Evolutionary conservation across 2,113 vertebrate species (phyloP).

Genomic region (Sitta europaea): DNA sequence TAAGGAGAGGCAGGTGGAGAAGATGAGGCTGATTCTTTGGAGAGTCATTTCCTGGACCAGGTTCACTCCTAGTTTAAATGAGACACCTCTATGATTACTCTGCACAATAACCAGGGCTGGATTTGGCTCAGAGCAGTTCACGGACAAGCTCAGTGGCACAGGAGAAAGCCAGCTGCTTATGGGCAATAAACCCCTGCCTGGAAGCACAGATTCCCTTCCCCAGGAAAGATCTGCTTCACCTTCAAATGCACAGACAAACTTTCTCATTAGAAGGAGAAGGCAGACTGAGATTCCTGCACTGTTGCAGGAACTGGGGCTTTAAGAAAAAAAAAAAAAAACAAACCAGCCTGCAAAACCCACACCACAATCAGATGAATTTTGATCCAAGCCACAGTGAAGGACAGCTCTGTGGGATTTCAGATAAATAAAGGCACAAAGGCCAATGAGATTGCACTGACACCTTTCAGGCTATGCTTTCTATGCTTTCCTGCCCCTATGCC

Average conservation of each 20-base stretch:
- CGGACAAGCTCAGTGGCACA: background rate
- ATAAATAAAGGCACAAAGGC: slow-evolving; percentile 41
- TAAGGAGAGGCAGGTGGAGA: background rate
- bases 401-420: background rate
- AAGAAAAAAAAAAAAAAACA: background rate
- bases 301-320: background rate
- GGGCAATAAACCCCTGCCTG: background rate
- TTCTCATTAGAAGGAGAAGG: background rate
- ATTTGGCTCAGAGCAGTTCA: background rate
- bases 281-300: background rate
- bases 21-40: background rate
- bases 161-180: background rate
- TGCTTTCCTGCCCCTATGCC: background rate
- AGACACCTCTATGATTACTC: background rate
- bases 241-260: background rate
- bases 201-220: background rate
- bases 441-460: slow-evolving; percentile 8
- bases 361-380: background rate
- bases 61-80: background rate
- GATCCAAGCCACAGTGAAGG: background rate
- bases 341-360: background rate
- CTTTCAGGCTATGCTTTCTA: background rate
- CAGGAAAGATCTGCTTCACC: background rate
- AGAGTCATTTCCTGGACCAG: background rate
- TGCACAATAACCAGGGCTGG: background rate